A percentile compares a stretch with the other conserved stretches of the same genome.
These are phyloP conservation scores for Clarias gariepinus DNA, from an alignment of 2,113 vertebrate genomes.

Conservation along the genomic window DNA sequence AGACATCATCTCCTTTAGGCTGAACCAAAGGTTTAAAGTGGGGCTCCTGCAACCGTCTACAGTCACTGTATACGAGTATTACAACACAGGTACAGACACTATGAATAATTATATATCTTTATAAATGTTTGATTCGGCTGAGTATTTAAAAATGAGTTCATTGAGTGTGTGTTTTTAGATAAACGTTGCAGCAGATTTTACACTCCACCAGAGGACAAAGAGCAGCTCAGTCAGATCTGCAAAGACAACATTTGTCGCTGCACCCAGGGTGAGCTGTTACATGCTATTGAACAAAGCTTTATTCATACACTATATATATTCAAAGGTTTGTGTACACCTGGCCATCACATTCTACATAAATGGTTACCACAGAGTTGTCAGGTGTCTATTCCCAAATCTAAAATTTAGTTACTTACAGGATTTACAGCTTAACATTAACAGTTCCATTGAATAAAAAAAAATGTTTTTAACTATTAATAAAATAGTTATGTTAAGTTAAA, in stretches of 20 bases:
- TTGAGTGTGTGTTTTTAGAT: slow-evolving; percentile 58
- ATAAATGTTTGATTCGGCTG: not conserved
- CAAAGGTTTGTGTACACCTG: too few relatives aligned
- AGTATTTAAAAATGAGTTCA: not conserved
- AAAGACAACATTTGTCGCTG: slow-evolving; percentile 68
- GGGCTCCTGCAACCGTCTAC: slow-evolving; percentile 81
- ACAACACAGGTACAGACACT: slow-evolving; percentile 61
- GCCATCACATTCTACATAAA: too few relatives aligned
- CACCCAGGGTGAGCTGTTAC: slow-evolving; percentile 64
- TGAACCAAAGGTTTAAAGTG: slow-evolving; percentile 72
- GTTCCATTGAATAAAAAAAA: too few relatives aligned
- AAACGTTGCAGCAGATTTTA: slow-evolving; percentile 70
- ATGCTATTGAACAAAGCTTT: too few relatives aligned
- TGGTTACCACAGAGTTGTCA: too few relatives aligned
- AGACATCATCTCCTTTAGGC: slow-evolving; percentile 72
- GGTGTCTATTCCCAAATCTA: too few relatives aligned
- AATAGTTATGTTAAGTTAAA: too few relatives aligned
- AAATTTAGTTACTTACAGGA: too few relatives aligned
- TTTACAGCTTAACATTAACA: too few relatives aligned
- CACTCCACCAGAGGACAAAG: slow-evolving; percentile 62
- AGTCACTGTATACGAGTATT: slow-evolving; percentile 84
- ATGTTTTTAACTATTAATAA: too few relatives aligned
- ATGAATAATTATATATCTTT: too few relatives aligned
- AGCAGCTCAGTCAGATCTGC: slow-evolving; percentile 69
- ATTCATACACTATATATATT: too few relatives aligned